Base-by-base conservation (phyloP, 2,113 vertebrate genomes). In the Falco punctatus region DNA sequence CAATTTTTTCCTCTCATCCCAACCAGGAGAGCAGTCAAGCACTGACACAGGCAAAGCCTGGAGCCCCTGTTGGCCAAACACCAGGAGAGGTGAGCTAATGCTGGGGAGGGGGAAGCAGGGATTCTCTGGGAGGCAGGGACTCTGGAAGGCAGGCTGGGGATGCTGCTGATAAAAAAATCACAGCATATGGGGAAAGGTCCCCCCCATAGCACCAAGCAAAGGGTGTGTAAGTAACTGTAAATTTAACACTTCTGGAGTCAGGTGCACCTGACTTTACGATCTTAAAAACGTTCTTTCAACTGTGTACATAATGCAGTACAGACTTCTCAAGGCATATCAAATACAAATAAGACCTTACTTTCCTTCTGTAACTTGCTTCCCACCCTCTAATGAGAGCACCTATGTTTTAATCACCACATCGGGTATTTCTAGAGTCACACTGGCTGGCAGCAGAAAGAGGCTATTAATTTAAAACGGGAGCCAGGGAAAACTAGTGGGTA, bases 111-210 rank as follows among this genome's bases (percentile, higher is more conserved):
- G 28, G 33, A 55, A 75, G 33, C 20, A 38, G 26, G 35, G 35
- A 38, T 20, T 12, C 21, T 5, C 23, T 17, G 17, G 38, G n/a
- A 65, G 13, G 10, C 20, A 38, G 26, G 35, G 35, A 38, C 21
- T 5, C 23, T 17, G 17, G 38, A 32, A 65, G 13, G 10, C 35
- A 74, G 48, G 26, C 5, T 57, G 28, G 27, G n/a, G 28, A 49
- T 3, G 3, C 13, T n/a, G 11, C 49, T 46, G 38, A 16, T 7
- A 38, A 77, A 57, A 42, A 42, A 64, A 28, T 21, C 54, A 55
- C 38, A 72, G 24, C 0, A 0, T 16, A 11, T 9, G 16, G 17
- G 18, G 21, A 32, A 67, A 80, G 33, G 1, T 80, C 15, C 7
- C 28, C n/a, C 11, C 26, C 23, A 15, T 13, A 82, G 30, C 52